Base-by-base conservation (phyloP, 1,140 invertebrate species). In the Lethocerus indicus region DNA sequence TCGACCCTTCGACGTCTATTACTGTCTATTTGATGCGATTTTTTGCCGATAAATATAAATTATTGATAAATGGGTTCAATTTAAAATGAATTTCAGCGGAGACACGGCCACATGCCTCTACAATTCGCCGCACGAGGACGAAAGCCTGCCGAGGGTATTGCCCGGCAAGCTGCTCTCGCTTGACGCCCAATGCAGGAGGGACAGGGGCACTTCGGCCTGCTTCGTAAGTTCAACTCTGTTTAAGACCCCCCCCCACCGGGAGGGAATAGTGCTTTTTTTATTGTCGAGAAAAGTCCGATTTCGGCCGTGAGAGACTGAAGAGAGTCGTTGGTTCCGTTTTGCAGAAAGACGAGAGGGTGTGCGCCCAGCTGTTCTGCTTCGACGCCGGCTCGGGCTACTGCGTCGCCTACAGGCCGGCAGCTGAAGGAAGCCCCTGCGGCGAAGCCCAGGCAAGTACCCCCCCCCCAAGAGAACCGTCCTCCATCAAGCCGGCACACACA, bases 331-430 rank as follows among this genome's bases (percentile, higher is more conserved):
- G n/a, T n/a, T n/a, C n/a, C n/a, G n/a, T 0, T 37, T 61, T 64
- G 57, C 62, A 79, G 76, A 92, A 92, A 80, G 90, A 94, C 61
- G 88, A 92, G 63, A 73, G 90, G 46, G 90, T 94, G 21, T 94
- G 90, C 65, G 87, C 89, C 28, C 90, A 94, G 68, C 71, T 94
- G 47, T 94, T 94, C 68, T 94, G 89, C 65, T 93, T 93, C 63
- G 90, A 94, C 66, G 80, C 87, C 36, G 83, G 83, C 39, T 92
- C 87, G 55, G 90, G 90, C 13, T 94, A 93, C 66, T 94, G 90
- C 67, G 89, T 94, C 44, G 88, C 89, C 42, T 94, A 93, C 69
- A 68, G 90, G 60, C 90, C 90, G 13, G 90, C 90, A 18, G 90
- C 90, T 3, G 90, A 94, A 68, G 90, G 90, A 14, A 92, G 88